Conservation (phyloP, 2,113 vertebrate species). For the Martes martes region DNA sequence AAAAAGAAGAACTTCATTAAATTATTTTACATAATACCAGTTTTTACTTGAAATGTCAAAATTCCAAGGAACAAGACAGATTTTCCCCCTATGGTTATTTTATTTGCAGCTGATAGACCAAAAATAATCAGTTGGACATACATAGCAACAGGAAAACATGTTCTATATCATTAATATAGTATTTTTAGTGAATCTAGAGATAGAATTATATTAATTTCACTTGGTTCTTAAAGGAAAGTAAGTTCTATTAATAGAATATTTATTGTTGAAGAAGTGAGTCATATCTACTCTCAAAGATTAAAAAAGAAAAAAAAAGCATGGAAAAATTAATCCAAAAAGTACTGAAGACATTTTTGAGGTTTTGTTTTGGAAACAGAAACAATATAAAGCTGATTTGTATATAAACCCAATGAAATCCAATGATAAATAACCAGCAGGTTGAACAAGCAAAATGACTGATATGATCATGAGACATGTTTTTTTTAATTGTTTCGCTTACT, state of each 20-base stretch:
- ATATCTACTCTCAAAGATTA: not conserved
- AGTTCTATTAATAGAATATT: not conserved
- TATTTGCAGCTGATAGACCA: not conserved
- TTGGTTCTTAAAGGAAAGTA: not conserved
- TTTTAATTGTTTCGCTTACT: not conserved
- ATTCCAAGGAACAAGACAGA: not conserved
- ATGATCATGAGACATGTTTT: not conserved
- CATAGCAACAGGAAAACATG: not conserved
- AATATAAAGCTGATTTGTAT: not conserved
- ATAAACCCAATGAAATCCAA: not conserved
- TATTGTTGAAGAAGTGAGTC: not conserved
- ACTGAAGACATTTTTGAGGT: not conserved
- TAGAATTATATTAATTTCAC: not conserved
- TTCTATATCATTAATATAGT: not conserved
- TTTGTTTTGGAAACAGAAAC: not conserved
- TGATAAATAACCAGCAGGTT: not conserved
- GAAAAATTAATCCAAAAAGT: not conserved
- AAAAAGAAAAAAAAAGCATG: not conserved
- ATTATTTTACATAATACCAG: not conserved
- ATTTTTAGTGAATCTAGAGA: not conserved
- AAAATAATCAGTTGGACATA: not conserved
- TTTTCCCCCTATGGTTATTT: not conserved
- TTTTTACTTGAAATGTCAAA: slow-evolving; percentile 2
- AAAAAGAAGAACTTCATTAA: slow-evolving; percentile 10
- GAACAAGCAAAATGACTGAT: not conserved